Evolutionary conservation across 1,140 invertebrate species (phyloP).

Genomic region (Bacillus rossius): DNA sequence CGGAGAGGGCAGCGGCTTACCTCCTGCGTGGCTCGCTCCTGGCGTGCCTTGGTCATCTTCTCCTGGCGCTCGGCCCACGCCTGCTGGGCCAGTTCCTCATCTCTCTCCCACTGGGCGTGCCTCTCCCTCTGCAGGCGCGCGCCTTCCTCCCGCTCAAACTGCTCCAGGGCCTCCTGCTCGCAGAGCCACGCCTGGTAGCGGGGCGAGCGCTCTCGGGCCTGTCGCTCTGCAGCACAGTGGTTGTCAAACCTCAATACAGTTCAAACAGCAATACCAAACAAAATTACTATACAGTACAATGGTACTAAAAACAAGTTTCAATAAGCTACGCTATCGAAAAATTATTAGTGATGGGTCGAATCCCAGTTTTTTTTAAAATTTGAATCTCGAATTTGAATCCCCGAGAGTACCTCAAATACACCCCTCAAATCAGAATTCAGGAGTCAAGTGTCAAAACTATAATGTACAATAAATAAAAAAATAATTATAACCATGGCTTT

Average conservation of each 20-base stretch:
- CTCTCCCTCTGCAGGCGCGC: constrained; percentile 40
- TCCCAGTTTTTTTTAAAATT: no score
- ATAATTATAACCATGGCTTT: no score
- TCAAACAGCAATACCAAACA: background rate
- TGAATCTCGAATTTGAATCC: no score
- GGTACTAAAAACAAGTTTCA: no score
- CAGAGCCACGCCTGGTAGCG: constrained; percentile 45
- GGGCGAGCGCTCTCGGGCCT: constrained; percentile 26
- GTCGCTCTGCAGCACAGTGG: constrained; percentile 25
- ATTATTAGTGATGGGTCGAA: no score
- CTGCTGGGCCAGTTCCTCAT: constrained; percentile 44
- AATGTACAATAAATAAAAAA: no score
- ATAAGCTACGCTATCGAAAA: no score
- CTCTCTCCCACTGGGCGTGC: constrained; percentile 45
- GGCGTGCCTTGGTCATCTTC: constrained; percentile 42
- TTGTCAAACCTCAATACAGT: background rate
- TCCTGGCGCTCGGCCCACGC: constrained; percentile 48
- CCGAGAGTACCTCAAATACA: no score
- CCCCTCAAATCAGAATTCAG: no score
- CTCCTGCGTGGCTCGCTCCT: constrained; percentile 46
- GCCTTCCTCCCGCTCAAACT: constrained; percentile 40
- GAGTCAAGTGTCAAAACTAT: no score
- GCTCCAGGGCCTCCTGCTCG: constrained; percentile 39
- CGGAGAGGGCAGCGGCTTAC: constrained; percentile 22
- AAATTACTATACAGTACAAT: no score